phyloP scores from a whole-genome alignment of 1,140 invertebrate genomes.

The Zaprionus vittiger region DNA sequence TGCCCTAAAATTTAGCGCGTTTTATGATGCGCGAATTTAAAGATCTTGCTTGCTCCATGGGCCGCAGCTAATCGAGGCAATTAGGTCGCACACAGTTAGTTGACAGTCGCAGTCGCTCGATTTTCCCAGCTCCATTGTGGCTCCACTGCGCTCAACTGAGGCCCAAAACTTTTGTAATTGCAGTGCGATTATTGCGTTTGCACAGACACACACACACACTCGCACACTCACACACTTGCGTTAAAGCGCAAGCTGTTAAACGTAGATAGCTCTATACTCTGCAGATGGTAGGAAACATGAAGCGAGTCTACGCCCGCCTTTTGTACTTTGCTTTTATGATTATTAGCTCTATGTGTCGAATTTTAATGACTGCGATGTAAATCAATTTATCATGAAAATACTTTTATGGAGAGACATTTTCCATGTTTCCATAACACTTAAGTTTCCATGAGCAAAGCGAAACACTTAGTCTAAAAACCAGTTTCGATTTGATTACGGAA shows the following conservation, averaged over 20 bases:
- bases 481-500: neutral
- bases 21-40: constrained; percentile 55
- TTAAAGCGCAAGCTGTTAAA: neutral
- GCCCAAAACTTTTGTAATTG: constrained; percentile 55
- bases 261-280: neutral
- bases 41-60: constrained; percentile 38
- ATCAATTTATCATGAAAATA: constrained; percentile 22
- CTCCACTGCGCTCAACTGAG: neutral
- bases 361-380: constrained; percentile 3
- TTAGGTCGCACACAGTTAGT: constrained; percentile 22
- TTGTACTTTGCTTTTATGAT: neutral
- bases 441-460: neutral
- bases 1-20: constrained; percentile 50
- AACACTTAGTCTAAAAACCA: constrained; percentile 2
- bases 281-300: neutral
- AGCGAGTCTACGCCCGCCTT: neutral
- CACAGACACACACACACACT: neutral
- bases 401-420: constrained; percentile 2
- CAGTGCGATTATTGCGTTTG: constrained; percentile 27
- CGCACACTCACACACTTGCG: neutral
- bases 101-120: constrained; percentile 4
- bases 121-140: constrained; percentile 11
- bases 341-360: constrained; percentile 1
- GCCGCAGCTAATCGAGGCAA: constrained; percentile 39
- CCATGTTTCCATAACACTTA: neutral